A percentile compares a stretch with the other conserved stretches of the same genome.
phyloP scores from a whole-genome alignment of 2,888 invertebrate genomes.

The Noctua janthina region DNA sequence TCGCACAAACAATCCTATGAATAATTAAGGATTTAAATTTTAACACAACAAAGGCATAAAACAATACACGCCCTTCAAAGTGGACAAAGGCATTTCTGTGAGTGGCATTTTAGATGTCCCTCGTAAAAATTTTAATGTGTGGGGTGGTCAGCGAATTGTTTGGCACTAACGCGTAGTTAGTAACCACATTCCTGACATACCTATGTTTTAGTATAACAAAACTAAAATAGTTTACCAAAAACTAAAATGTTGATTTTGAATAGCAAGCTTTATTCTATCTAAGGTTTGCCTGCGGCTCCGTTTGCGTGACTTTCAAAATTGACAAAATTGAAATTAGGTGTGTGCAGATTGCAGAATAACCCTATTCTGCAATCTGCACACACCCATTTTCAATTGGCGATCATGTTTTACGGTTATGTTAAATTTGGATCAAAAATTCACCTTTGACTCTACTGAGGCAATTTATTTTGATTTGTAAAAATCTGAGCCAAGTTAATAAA shows the following conservation, averaged over 20 bases:
- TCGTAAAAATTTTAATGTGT: constrained; percentile 82
- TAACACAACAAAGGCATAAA: constrained; percentile 89
- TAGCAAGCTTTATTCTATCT: not conserved
- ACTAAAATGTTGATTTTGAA: constrained; percentile 4
- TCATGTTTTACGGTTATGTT: not conserved
- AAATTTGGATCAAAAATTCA: constrained; percentile 16
- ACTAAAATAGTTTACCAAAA: constrained; percentile 8
- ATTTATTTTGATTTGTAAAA: constrained; percentile 16
- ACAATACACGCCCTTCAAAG: constrained; percentile 88
- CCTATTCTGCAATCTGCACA: too few relatives aligned
- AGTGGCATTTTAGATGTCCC: constrained; percentile 84
- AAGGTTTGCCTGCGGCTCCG: not conserved
- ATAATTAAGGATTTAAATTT: constrained; percentile 90
- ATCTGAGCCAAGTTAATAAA: not conserved
- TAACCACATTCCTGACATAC: constrained; percentile 54
- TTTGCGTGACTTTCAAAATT: constrained; percentile 28
- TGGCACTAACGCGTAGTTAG: constrained; percentile 71
- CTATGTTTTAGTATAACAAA: constrained; percentile 15
- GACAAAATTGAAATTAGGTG: constrained; percentile 28
- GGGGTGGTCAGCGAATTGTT: constrained; percentile 75
- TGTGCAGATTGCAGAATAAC: not conserved
- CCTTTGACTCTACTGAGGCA: not conserved
- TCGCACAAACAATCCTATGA: constrained; percentile 89
- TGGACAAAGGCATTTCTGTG: constrained; percentile 88
- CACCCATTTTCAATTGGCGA: too few relatives aligned